Percentiles rank a stretch among this genome's conserved stretches.
phyloP scores from a whole-genome alignment of 2,888 invertebrate genomes.

The Drosophila merina region DNA sequence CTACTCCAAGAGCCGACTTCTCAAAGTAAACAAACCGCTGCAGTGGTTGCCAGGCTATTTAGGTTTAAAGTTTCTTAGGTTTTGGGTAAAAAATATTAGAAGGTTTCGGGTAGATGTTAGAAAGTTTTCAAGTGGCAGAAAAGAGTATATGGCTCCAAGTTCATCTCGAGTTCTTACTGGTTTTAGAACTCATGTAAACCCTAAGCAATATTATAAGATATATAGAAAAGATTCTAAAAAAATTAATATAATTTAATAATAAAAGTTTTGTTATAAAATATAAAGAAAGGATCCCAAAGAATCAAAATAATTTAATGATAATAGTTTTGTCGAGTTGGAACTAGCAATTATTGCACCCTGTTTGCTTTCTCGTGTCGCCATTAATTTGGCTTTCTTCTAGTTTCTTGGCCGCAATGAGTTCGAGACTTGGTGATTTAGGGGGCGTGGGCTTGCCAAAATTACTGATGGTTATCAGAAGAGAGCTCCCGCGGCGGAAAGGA shows the following conservation, averaged over 20 bases:
- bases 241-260: no score
- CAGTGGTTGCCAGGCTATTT: constrained; percentile 46
- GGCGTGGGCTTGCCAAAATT: constrained; percentile 67
- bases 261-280: background rate
- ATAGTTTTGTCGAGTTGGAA: constrained; percentile 10
- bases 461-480: constrained; percentile 73
- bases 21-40: constrained; percentile 56
- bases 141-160: no score
- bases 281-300: background rate
- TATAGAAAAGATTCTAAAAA: no score
- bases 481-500: constrained; percentile 23
- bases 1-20: background rate
- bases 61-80: background rate
- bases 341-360: constrained; percentile 19
- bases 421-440: constrained; percentile 33
- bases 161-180: no score
- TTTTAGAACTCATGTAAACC: no score
- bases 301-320: constrained; percentile 1
- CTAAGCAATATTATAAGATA: no score
- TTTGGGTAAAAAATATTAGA: background rate
- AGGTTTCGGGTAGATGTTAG: background rate
- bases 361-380: constrained; percentile 22
- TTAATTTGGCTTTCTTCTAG: constrained; percentile 53
- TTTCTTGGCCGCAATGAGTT: constrained; percentile 58
- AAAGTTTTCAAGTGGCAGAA: background rate